Percentiles rank a stretch among this genome's conserved stretches.
Conservation (phyloP, 2,797 vertebrate genomes). For the Pelobates cultripes region DNA sequence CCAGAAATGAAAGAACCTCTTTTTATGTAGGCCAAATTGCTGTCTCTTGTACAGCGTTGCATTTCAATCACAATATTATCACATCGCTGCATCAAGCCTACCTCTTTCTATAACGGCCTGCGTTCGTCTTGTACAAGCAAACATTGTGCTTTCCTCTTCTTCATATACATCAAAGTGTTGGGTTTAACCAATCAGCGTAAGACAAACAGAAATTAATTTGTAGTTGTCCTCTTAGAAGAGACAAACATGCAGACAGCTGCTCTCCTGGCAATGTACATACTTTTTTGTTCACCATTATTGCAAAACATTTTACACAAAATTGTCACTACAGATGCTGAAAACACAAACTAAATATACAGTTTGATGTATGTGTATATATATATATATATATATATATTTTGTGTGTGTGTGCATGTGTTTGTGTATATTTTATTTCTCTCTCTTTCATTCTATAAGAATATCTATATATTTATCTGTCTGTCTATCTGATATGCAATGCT, state of each 20-base stretch:
- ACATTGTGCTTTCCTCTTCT: slow-evolving; percentile 13
- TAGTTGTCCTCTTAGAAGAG: slow-evolving; percentile 7
- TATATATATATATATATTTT: too few species aligned
- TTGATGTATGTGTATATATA: too few species aligned
- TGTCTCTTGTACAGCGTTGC: slow-evolving; percentile 53
- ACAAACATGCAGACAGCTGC: slow-evolving; percentile 21
- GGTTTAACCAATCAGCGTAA: slow-evolving; percentile 46
- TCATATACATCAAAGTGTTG: slow-evolving; percentile 13
- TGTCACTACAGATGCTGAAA: neutral
- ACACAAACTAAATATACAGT: too few species aligned
- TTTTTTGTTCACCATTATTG: neutral
- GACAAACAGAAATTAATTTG: slow-evolving; percentile 52
- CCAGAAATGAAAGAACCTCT: slow-evolving; percentile 54
- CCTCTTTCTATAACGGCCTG: slow-evolving; percentile 42
- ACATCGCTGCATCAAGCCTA: slow-evolving; percentile 44
- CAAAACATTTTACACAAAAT: neutral
- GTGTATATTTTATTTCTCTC: too few species aligned
- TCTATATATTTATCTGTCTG: too few species aligned
- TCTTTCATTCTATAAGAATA: too few species aligned
- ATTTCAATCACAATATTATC: slow-evolving; percentile 58
- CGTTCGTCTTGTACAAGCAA: slow-evolving; percentile 36
- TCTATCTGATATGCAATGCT: too few species aligned
- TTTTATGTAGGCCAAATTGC: slow-evolving; percentile 58
- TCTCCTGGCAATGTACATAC: neutral
- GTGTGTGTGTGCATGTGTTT: too few species aligned